phyloP scores from a whole-genome alignment of 2,797 vertebrate species.

The Coendou prehensilis region DNA sequence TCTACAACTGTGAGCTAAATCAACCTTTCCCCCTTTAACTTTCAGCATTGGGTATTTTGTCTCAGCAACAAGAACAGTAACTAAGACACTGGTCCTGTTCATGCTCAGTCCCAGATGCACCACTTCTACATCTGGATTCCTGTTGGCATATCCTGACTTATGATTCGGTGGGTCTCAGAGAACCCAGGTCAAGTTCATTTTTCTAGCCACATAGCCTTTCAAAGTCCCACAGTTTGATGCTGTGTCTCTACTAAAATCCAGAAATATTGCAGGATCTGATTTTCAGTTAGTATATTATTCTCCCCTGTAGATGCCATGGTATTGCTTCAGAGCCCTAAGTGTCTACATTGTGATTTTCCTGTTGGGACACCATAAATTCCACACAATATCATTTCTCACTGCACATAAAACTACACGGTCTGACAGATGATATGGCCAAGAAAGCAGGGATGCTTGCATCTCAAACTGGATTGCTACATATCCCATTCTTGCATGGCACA shows the following conservation, averaged over 20 bases:
- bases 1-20: too few relatives aligned
- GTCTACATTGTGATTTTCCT: not conserved
- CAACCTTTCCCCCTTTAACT: too few relatives aligned
- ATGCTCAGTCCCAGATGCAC: not conserved
- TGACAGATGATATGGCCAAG: not conserved
- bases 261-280: not conserved
- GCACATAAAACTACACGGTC: not conserved
- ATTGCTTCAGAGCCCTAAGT: not conserved
- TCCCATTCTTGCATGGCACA: not conserved
- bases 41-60: too few relatives aligned
- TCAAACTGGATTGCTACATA: not conserved
- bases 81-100: not conserved
- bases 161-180: not conserved
- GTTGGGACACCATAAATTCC: not conserved
- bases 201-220: not conserved
- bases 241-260: not conserved
- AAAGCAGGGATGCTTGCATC: not conserved
- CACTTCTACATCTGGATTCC: not conserved
- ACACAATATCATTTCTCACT: not conserved
- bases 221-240: not conserved
- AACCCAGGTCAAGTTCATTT: not conserved
- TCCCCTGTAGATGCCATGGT: not conserved
- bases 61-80: too few relatives aligned
- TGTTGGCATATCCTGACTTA: not conserved
- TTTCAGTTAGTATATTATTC: slow-evolving; percentile 17